Evolutionary conservation across 2,113 vertebrate species (phyloP), one percentile per base, ranked within the genome.

Genomic region (Eudyptes chrysolophus): DNA sequence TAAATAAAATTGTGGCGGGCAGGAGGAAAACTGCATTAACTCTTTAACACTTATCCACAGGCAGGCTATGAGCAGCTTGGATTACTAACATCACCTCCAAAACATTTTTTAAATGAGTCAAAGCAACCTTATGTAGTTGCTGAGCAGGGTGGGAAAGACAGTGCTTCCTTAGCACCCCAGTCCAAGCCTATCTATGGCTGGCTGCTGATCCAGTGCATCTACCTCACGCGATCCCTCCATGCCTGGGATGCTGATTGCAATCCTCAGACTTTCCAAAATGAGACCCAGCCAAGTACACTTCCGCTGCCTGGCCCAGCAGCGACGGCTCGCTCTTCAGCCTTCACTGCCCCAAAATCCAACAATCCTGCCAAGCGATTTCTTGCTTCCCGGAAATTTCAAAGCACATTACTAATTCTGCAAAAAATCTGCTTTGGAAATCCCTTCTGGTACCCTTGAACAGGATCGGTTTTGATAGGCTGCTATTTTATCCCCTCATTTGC

Each of bases 181-280:
- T 3, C 46, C 49, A 54, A 62, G 25, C 58, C n/a, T 52, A 17
- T 9, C 25, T 20, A 7, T 22, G 55, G 52, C 49, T 61, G 49
- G 49, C 52, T 70, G 64, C 72, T 38, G 46, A 49, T 42, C 32
- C 75, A 49, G 14, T 1, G 5, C 62, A 24, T 18, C 58, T 13
- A 2, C 44, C 44, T 79, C 66, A n/a, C 7, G 0, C 2, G 1
- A 16, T 32, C 32, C 60, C n/a, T 62, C 48, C 42, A 1, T 12
- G 70, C 70, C 75, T 30, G 65, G 75, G 19, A 52, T 55, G 49
- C 58, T 64, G 44, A 46, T 22, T 44, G 51, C 36, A 88, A 54
- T 21, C 36, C 84, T 70, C 66, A 71, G 19, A 4, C 54, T 82
- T 83, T 46, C 61, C 76, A 94, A 58, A 78, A 79, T 4, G 11